phyloP scores from a whole-genome alignment of 92 coral and sea anemone species.

The Nematostella vectensis region DNA sequence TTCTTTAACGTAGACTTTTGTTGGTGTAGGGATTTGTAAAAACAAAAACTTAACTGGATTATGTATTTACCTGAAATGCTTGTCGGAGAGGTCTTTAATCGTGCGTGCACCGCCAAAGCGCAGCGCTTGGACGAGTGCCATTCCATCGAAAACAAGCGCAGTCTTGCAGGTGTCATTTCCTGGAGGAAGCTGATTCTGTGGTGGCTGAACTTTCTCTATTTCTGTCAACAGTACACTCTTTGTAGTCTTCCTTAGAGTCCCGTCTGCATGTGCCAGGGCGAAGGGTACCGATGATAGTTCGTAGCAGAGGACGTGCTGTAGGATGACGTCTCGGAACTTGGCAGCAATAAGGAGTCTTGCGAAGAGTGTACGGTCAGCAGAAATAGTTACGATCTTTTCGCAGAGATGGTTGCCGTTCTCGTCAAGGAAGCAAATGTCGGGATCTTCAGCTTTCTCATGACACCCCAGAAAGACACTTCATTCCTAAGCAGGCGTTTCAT shows the following conservation, averaged over 20 bases:
- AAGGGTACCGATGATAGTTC: conserved; percentile 45
- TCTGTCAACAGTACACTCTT: conserved; percentile 34
- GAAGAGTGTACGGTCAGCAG: conserved; percentile 38
- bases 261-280: conserved; percentile 48
- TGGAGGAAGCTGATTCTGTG: conserved; percentile 23
- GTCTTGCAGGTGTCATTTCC: conserved; percentile 1
- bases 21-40: too few species aligned
- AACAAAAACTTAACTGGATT: too few species aligned
- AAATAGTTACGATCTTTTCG: conserved; percentile 37
- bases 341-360: conserved; percentile 42
- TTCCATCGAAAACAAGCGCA: conserved; percentile 31
- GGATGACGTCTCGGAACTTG: conserved; percentile 27
- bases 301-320: conserved; percentile 30
- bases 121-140: conserved; percentile 41
- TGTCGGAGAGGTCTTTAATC: conserved; percentile 28
- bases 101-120: conserved; percentile 31
- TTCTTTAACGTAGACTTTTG: too few species aligned
- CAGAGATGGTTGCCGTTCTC: conserved; percentile 19
- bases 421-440: conserved; percentile 41
- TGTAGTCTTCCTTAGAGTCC: conserved; percentile 26
- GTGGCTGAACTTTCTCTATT: conserved; percentile 10
- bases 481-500: background rate
- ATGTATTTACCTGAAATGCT: conserved; percentile 6
- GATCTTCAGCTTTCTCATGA: conserved; percentile 14
- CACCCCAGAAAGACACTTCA: conserved; percentile 41